These are phyloP conservation scores for Scrobipalpa costella DNA, from an alignment of 2,888 invertebrate species.

Conservation along the genomic window DNA sequence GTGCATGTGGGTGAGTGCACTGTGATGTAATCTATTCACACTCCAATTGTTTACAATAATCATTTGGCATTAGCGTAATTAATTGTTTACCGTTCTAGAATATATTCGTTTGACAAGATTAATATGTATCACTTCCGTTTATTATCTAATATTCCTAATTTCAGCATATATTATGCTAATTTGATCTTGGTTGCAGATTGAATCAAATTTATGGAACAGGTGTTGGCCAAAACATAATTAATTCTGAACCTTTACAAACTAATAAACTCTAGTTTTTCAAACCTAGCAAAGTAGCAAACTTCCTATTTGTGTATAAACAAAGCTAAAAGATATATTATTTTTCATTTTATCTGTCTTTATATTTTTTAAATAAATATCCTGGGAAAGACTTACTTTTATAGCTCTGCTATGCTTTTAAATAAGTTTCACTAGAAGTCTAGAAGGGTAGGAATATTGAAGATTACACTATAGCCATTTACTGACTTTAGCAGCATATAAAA, in stretches of 20 bases:
- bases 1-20: slow-evolving; percentile 89
- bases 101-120: neutral
- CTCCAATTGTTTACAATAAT: neutral
- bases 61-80: neutral
- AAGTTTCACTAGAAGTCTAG: too few species aligned
- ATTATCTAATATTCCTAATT: neutral
- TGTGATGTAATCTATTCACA: neutral
- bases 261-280: too few species aligned
- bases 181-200: neutral
- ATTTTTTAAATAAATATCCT: too few species aligned
- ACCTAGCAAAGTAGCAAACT: too few species aligned
- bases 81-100: neutral
- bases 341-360: too few species aligned
- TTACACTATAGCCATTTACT: too few species aligned
- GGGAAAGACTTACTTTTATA: too few species aligned
- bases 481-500: too few species aligned
- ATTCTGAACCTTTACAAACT: neutral
- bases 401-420: too few species aligned
- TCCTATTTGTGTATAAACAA: too few species aligned
- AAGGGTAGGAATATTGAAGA: too few species aligned
- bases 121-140: neutral
- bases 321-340: too few species aligned
- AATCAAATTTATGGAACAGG: neutral
- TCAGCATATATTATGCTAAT: neutral
- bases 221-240: neutral